These are phyloP conservation scores for Spea multiplicata DNA, from an alignment of 2,113 vertebrate species.

Conservation along the genomic window DNA sequence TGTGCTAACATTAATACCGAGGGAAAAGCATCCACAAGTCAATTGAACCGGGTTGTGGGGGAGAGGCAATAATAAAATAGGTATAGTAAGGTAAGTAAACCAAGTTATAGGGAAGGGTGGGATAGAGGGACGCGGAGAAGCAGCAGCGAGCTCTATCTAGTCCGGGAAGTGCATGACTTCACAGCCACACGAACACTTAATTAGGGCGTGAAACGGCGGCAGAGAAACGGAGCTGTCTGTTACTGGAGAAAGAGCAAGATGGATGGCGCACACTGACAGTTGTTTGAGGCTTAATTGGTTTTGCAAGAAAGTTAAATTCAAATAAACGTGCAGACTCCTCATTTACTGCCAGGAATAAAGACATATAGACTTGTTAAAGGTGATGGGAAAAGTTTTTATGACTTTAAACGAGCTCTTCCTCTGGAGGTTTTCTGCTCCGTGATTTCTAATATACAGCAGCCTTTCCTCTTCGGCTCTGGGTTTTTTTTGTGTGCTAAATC, in stretches of 20 bases:
- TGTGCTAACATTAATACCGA: too few species aligned
- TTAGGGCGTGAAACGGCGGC: background rate
- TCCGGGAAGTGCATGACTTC: background rate
- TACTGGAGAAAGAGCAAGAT: background rate
- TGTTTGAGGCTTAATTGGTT: background rate
- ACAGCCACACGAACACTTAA: constrained; percentile 15
- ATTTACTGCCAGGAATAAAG: constrained; percentile 41
- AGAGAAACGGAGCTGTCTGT: constrained; percentile 47
- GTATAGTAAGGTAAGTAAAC: background rate
- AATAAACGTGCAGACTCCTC: background rate
- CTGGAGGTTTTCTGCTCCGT: constrained; percentile 41
- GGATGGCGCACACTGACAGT: background rate
- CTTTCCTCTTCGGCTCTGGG: constrained; percentile 12
- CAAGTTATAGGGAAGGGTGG: background rate
- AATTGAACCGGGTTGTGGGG: too few species aligned
- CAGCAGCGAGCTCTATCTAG: accelerated
- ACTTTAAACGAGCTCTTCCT: constrained; percentile 47
- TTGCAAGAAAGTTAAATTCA: constrained; percentile 5
- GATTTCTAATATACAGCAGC: constrained; percentile 44
- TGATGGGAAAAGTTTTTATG: constrained; percentile 49
- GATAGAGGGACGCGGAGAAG: background rate
- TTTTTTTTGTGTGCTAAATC: constrained; percentile 35
- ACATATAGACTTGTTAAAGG: constrained; percentile 48
- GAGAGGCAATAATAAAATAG: too few species aligned
- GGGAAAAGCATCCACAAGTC: too few species aligned